Evolutionary conservation across 2,888 invertebrate species (phyloP).

Genomic region (Arge pagana): DNA sequence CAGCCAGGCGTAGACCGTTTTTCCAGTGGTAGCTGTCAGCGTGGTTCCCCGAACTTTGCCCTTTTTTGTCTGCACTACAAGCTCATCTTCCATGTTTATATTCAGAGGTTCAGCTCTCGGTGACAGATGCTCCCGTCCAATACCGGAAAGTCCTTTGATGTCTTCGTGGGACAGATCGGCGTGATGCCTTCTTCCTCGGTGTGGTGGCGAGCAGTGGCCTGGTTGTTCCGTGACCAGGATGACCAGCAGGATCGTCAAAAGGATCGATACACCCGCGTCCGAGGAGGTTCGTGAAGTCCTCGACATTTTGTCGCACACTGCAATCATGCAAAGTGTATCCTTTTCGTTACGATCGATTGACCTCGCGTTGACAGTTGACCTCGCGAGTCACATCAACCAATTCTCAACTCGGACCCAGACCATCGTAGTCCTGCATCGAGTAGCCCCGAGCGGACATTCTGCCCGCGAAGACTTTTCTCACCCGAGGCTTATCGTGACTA

Average conservation of each 20-base stretch:
- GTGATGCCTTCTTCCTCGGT: conserved; percentile 50
- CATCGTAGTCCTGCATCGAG: no score
- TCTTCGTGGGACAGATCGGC: conserved; percentile 50
- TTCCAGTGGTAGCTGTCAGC: conserved; percentile 73
- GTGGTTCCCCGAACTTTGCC: conserved; percentile 78
- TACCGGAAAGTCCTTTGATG: conserved; percentile 38
- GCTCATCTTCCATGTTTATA: conserved; percentile 64
- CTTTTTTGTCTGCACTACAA: conserved; percentile 78
- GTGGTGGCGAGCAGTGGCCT: conserved; percentile 46
- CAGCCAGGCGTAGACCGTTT: conserved; percentile 83
- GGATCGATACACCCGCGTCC: conserved; percentile 2
- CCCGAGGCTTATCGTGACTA: no score
- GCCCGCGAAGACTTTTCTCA: no score
- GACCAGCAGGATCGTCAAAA: conserved; percentile 2
- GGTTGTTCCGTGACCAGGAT: conserved; percentile 24
- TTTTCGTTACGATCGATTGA: no score
- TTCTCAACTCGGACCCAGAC: no score
- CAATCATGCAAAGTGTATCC: no score
- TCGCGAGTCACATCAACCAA: no score
- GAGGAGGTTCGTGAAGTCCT: background rate
- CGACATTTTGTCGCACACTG: background rate
- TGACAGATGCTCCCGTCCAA: conserved; percentile 47
- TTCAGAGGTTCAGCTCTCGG: conserved; percentile 40
- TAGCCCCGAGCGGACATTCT: no score
- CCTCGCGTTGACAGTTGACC: no score